Evolutionary conservation across 1,140 invertebrate species (phyloP), one percentile per base, ranked within the genome.

Genomic region (Daktulosphaira vitifoliae): DNA sequence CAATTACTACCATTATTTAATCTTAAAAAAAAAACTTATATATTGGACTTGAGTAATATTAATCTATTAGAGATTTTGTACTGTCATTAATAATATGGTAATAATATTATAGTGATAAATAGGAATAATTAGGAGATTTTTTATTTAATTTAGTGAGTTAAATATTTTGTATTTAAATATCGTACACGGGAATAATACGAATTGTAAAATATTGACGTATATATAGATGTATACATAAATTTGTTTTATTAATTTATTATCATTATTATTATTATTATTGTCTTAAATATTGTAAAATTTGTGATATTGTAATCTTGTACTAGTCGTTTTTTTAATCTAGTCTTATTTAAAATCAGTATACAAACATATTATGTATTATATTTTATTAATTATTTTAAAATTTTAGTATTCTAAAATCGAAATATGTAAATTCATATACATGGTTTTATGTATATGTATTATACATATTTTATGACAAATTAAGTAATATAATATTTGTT

Each of bases 281-380:
- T 52, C 33, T 18, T 52, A 62, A 29, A 44, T 44, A 7, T 26
- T 62, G 56, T 62, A 62, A 62, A 62, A 62, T 62, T 62, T 62
- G 56, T 62, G 56, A 62, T 62, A 62, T 62, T 62, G 29, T 18
- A 46, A 62, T 23, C 56, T 62, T 62, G 42, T 62, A 62, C 56
- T 62, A 62, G 56, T 62, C 56, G 42, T 62, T 46, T 62, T 62
- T 62, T 62, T 8, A 7, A 62, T 62, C 56, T 62, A 62, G 56
- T 62, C 56, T 48, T 62, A 62, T 62, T 62, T 48, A 46, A 46
- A 48, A 62, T 62, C 56, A 33, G 56, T 59, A 59, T 15, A 9
- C n/a, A 20, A 38, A 20, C 5, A 33, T 33, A 33, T 33, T 33
- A 20, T 48, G n/a, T 50, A 26, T 25, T n/a, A 42, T 56, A 59